Base-by-base conservation (phyloP, 2,888 invertebrate species). In the Proisotoma minuta region DNA sequence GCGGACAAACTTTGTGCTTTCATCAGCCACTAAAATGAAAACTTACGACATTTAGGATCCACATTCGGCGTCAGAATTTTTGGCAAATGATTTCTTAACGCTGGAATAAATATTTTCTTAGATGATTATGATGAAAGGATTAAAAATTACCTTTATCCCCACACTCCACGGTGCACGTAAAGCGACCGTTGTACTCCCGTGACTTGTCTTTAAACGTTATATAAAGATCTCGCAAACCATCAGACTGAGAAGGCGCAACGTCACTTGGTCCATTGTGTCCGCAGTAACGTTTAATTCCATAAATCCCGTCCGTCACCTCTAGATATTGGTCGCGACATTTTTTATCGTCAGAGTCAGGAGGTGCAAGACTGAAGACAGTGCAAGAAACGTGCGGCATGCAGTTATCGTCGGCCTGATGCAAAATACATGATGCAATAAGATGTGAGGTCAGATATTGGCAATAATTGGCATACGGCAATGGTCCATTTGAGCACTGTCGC, bases 391-490 rank as follows among this genome's bases (percentile, higher is more conserved):
- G 18, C 5, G 43, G 40, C 26, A 43, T 39, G 47, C 59, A 59
- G 53, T 59, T 47, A 22, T 59, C 59, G 22, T 47, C 12, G 8
- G 53, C 59, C 59, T 59, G n/a, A 24, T 56, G 39, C n/a, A 39
- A 22, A 15, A 39, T 39, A 39, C 28, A 4, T 26, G 27, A 34
- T 10, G 15, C 34, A 10, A 10, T 43, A 43, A 43, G n/a, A n/a
- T n/a, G n/a, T n/a, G n/a, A n/a, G n/a, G 20, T 43, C 8, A 34
- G 34, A 8, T 15, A 34, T 34, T 34, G 8, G 8, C 8, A 34
- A 34, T 34, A 15, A 34, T 47, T 47, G 47, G 5, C 5, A 47
- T 47, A 43, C 43, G 20, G 43, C 43, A n/a, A 43, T 43, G 5
- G 43, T 43, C 43, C 43, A 43, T 20, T 43, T 43, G 4, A 5